phyloP scores from a whole-genome alignment of 2,888 invertebrate species.

The Drosophila setosimentum region DNA sequence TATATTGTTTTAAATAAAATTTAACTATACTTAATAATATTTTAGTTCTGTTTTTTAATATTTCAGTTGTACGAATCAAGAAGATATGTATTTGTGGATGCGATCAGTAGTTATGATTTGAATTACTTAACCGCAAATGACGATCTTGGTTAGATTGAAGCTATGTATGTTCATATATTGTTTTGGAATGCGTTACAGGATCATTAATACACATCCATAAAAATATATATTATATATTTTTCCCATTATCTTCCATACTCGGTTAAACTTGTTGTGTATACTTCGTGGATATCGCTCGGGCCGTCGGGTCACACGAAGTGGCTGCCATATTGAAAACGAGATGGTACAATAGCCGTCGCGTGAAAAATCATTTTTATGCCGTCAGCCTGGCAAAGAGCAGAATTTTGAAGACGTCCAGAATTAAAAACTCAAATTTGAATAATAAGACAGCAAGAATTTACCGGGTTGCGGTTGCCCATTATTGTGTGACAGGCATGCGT shows the following conservation, averaged over 20 bases:
- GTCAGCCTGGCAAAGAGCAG: conserved; percentile 5
- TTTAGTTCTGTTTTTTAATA: background rate
- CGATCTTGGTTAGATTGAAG: no score
- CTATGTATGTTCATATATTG: background rate
- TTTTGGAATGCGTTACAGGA: background rate
- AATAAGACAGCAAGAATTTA: conserved; percentile 21
- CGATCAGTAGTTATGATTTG: conserved; percentile 19
- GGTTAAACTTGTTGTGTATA: conserved; percentile 49
- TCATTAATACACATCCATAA: background rate
- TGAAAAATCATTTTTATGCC: conserved; percentile 61
- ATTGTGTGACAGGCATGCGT: conserved; percentile 12
- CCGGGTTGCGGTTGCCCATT: background rate
- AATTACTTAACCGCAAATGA: background rate
- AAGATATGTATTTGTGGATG: background rate
- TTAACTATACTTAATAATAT: background rate
- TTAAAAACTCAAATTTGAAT: background rate
- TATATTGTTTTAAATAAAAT: background rate
- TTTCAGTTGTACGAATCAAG: background rate
- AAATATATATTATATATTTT: conserved; percentile 5
- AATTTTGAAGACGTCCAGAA: background rate
- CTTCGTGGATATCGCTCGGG: conserved; percentile 43
- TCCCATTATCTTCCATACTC: conserved; percentile 41
- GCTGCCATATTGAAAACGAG: conserved; percentile 76
- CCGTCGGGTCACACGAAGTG: conserved; percentile 60
- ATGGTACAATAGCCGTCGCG: conserved; percentile 44